Conservation (phyloP, 2,797 vertebrate genomes). For the Hydrocynus forskahlii region DNA sequence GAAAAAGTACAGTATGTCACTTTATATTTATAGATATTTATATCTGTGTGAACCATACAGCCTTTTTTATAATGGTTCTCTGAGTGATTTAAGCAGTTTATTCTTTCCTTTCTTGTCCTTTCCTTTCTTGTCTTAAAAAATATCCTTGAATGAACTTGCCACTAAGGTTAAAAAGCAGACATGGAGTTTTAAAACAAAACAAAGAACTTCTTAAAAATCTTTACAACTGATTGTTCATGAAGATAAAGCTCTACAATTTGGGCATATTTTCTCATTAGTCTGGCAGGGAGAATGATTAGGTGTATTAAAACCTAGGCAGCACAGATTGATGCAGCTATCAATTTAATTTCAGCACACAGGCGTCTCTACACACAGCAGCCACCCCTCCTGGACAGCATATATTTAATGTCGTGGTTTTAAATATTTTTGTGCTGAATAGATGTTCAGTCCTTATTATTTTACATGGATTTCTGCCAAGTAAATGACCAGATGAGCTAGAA, state of each 20-base stretch:
- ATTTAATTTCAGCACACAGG: neutral
- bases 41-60: neutral
- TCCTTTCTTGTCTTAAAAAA: neutral
- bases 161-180: slow-evolving; percentile 1
- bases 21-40: neutral
- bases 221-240: neutral
- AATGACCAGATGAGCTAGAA: neutral
- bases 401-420: neutral
- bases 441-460: neutral
- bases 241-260: neutral
- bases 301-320: slow-evolving; percentile 2
- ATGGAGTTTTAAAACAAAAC: neutral
- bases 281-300: slow-evolving; percentile 7
- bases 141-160: neutral
- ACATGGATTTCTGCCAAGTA: neutral
- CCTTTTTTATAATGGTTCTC: neutral
- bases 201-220: neutral
- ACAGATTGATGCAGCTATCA: neutral
- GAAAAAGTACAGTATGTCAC: neutral
- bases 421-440: neutral
- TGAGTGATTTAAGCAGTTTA: neutral
- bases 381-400: neutral
- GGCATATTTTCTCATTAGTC: neutral
- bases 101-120: too few species aligned
- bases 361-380: neutral